Percentiles rank a stretch among this genome's conserved stretches.
Conservation (phyloP, 2,888 invertebrate genomes). For the Morpho deidamia region DNA sequence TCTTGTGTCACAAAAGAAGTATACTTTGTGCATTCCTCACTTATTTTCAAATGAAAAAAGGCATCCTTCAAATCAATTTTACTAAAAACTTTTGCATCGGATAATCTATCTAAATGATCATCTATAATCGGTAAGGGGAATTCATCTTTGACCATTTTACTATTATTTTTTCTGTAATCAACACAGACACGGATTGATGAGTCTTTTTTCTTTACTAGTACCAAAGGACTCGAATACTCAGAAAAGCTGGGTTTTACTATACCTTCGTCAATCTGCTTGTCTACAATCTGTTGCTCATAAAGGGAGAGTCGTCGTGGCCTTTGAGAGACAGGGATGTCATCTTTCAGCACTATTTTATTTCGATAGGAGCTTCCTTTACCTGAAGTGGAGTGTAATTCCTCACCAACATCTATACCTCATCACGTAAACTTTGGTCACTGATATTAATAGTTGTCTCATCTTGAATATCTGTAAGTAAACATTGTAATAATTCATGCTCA, state of each 20-base stretch:
- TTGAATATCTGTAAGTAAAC: too few relatives aligned
- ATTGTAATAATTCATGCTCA: too few relatives aligned
- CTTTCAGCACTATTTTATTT: conserved; percentile 19
- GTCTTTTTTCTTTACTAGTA: conserved; percentile 25
- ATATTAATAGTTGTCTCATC: too few relatives aligned
- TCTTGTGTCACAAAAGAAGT: conserved; percentile 49
- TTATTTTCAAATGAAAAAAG: conserved; percentile 42
- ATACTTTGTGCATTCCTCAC: conserved; percentile 33
- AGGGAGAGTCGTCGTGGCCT: conserved; percentile 24
- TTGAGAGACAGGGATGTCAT: conserved; percentile 26
- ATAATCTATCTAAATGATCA: conserved; percentile 44
- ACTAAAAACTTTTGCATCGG: conserved; percentile 24
- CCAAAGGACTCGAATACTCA: conserved; percentile 25
- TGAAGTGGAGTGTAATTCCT: conserved; percentile 16
- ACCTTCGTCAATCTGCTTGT: conserved; percentile 21
- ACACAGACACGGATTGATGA: conserved; percentile 33
- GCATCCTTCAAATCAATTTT: conserved; percentile 38
- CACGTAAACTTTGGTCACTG: too few relatives aligned
- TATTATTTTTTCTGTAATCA: conserved; percentile 41
- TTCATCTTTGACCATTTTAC: conserved; percentile 25
- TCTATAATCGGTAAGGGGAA: conserved; percentile 43
- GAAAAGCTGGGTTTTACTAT: too few relatives aligned
- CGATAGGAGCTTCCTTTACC: neutral
- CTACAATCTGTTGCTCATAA: conserved; percentile 2
- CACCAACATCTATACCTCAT: conserved; percentile 21